phyloP scores from a whole-genome alignment of 1,140 invertebrate species.

The Brevipalpus yothersi region DNA sequence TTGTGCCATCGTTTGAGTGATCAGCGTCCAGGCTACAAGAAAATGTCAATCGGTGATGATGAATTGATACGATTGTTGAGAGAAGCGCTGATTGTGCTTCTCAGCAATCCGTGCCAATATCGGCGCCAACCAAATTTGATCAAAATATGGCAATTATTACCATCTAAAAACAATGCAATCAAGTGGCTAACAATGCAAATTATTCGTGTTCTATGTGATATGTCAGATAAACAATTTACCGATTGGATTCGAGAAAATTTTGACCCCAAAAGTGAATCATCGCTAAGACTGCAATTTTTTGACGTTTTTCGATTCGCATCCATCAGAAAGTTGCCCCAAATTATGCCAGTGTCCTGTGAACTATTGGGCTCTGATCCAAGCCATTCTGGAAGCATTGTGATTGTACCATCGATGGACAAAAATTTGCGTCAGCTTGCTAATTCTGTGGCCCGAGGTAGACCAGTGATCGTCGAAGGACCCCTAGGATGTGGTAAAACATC shows the following conservation, averaged over 20 bases:
- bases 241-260: not conserved
- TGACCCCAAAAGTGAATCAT: not conserved
- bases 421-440: constrained; percentile 18
- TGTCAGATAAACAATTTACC: not conserved
- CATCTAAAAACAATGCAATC: not conserved
- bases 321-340: constrained; percentile 9
- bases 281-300: constrained; percentile 3
- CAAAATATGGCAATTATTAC: not conserved
- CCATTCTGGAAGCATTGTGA: constrained; percentile 6
- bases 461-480: constrained; percentile 60
- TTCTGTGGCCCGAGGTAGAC: constrained; percentile 36
- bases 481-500: constrained; percentile 86
- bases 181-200: constrained; percentile 2
- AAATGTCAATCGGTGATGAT: not conserved
- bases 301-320: constrained; percentile 10
- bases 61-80: not conserved
- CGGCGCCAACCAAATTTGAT: not conserved
- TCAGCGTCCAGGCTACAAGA: not conserved
- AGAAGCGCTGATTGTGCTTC: not conserved
- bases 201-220: constrained; percentile 1
- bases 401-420: constrained; percentile 17
- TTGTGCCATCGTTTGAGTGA: not conserved
- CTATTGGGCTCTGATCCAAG: not conserved
- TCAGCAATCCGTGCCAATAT: not conserved
- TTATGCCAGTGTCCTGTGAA: not conserved